Evolutionary conservation across 2,113 vertebrate genomes (phyloP), one percentile per base, ranked within the genome.

Genomic region (Mystacornis crossleyi): DNA sequence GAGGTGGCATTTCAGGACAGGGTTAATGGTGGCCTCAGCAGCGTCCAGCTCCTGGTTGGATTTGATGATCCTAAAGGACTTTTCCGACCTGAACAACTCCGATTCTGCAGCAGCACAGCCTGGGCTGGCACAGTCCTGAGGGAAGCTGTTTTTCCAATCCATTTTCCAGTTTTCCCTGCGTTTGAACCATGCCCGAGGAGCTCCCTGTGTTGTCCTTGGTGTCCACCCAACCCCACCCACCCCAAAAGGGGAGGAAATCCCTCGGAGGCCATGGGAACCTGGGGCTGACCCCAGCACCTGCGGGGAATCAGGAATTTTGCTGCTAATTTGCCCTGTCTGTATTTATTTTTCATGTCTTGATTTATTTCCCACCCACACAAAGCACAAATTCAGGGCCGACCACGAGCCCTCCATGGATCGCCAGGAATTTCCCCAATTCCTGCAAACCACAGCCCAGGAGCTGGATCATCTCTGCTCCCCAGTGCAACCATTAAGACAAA

Each of bases 211-310:
- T 58, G n/a, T 12, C 38, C 16, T 15, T 40, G 8, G 36, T 9
- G 18, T n/a, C 60, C 29, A 24, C 33, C 3, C 0, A 31, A 69
- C 9, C 23, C 28, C 33, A 53, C 4, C 0, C 20, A 16, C 13
- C 61, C 28, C 9, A 0, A 48, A 34, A 0, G 42, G 6, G 16
- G 16, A n/a, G 25, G 45, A 62, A 45, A 14, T 21, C 47, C 29
- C 55, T 45, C 8, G 1, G 0, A 26, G 55, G 25, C 2, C 43
- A 18, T 25, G 57, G 42, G 36, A 45, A 47, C n/a, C 48, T 28
- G 1, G 0, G 12, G 34, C 36, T 58, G 42, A 70, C 48, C 54
- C 50, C 53, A 66, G 71, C 42, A n/a, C 42, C 26, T 10, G 36
- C 1, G 12, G 9, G 14, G 23, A 38, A 16, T 31, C 33, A 23